A percentile compares a stretch with the other conserved stretches of the same genome.
phyloP scores from a whole-genome alignment of 2,888 invertebrate species.

The Drosophila dives region DNA sequence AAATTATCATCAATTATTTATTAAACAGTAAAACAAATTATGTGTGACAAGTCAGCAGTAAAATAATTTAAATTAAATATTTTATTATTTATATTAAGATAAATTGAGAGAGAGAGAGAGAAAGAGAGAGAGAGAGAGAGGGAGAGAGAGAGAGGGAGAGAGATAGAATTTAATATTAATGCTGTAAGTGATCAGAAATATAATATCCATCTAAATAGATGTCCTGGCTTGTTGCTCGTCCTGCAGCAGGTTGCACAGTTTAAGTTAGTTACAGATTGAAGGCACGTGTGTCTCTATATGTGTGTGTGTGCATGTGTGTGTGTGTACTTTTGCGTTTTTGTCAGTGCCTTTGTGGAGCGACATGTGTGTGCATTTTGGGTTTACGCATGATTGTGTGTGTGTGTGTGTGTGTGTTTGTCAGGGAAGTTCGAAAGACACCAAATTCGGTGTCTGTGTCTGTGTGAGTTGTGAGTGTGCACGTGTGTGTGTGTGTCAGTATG shows the following conservation, averaged over 20 bases:
- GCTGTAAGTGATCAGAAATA: constrained; percentile 6
- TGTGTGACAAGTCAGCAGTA: background rate
- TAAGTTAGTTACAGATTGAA: constrained; percentile 43
- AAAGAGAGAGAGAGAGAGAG: background rate
- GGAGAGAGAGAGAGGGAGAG: background rate
- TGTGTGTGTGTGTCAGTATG: constrained; percentile 1
- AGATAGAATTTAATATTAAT: background rate
- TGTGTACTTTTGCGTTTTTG: constrained; percentile 32
- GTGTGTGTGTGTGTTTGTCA: constrained; percentile 27
- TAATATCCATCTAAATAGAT: background rate
- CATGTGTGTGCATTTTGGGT: constrained; percentile 43
- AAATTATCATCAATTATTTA: background rate
- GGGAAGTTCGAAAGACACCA: background rate
- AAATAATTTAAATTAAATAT: background rate
- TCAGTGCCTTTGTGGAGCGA: constrained; percentile 29
- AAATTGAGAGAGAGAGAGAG: background rate
- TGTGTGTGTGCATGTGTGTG: constrained; percentile 22
- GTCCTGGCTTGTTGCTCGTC: constrained; percentile 6
- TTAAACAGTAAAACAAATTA: background rate
- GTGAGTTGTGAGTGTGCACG: constrained; percentile 9
- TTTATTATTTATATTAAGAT: background rate
- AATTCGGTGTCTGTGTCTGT: constrained; percentile 6
- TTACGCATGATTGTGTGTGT: constrained; percentile 53
- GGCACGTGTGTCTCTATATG: constrained; percentile 4
- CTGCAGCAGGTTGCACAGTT: constrained; percentile 17